Evolutionary conservation across 2,888 invertebrate genomes (phyloP), one percentile per base, ranked within the genome.

Genomic region (Latheticus oryzae): DNA sequence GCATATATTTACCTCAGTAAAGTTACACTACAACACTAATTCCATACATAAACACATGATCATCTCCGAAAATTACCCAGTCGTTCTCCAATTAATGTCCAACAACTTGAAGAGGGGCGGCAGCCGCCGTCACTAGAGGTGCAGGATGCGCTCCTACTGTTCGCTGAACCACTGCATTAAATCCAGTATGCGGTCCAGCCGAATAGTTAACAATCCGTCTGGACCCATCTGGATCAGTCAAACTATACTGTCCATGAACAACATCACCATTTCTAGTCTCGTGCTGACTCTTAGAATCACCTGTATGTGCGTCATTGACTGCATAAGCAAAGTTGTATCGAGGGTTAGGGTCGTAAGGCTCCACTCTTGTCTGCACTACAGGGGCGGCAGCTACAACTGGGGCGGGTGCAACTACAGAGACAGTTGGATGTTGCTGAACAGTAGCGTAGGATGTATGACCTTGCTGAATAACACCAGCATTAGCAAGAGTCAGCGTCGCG

Each of bases 241-340:
- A 62, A 54, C 76, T 77, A 67, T 78, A 78, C 61, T 75, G 75
- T 1, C 77, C 77, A 37, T 71, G 70, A 28, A 78, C 77, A 15
- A 73, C 68, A 56, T 78, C 75, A 2, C 77, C 77, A 47, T 72
- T 61, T 26, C 77, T 69, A 5, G 67, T 68, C 62, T 78, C 77
- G 60, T 76, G 73, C 59, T 78, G 78, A 57, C 73, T 76, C 52
- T 78, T 78, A 13, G 73, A 74, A 61, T 78, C 78, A 1, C 78
- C 78, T 11, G 77, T 77, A 26, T 72, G 69, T 13, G 68, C 71
- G 61, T 78, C 78, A 63, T 77, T 76, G 5, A 78, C 77, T 16
- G 77, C 70, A 64, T 78, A 78, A 3, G 76, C 74, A 57, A 69
- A 78, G 16, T 68, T 73, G 67, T 78, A 78, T 9, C 74, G 71